phyloP scores from a whole-genome alignment of 2,113 vertebrate species.

The Zosterops borbonicus region DNA sequence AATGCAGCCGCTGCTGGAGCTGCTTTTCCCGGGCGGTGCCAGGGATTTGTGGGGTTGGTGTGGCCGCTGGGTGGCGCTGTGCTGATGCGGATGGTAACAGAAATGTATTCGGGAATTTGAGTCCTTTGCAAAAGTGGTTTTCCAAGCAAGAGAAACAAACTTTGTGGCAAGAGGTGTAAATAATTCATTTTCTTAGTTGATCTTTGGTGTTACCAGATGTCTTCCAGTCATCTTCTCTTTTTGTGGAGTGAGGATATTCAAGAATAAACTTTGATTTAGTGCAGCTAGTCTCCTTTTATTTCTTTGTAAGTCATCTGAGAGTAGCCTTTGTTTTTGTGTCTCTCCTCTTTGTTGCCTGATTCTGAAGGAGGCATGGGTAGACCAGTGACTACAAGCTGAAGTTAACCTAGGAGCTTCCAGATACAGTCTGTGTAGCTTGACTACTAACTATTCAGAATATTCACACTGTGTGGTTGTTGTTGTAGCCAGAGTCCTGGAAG shows the following conservation, averaged over 20 bases:
- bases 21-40: not conserved
- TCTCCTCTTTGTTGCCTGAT: not conserved
- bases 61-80: not conserved
- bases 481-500: not conserved
- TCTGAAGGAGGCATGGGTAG: not conserved
- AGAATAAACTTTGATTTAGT: not conserved
- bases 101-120: not conserved
- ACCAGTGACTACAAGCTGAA: not conserved
- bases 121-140: not conserved
- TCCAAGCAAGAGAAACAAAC: not conserved
- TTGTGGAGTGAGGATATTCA: not conserved
- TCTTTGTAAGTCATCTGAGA: not conserved
- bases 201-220: not conserved
- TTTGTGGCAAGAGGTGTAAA: not conserved
- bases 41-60: not conserved
- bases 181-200: not conserved
- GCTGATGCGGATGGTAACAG: not conserved
- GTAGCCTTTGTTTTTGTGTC: not conserved
- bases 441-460: not conserved
- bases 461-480: not conserved
- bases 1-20: not conserved
- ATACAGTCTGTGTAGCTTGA: fast-evolving
- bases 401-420: not conserved
- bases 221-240: not conserved
- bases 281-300: not conserved